Conservation (phyloP, 2,113 vertebrate genomes). For the Junco hyemalis region DNA sequence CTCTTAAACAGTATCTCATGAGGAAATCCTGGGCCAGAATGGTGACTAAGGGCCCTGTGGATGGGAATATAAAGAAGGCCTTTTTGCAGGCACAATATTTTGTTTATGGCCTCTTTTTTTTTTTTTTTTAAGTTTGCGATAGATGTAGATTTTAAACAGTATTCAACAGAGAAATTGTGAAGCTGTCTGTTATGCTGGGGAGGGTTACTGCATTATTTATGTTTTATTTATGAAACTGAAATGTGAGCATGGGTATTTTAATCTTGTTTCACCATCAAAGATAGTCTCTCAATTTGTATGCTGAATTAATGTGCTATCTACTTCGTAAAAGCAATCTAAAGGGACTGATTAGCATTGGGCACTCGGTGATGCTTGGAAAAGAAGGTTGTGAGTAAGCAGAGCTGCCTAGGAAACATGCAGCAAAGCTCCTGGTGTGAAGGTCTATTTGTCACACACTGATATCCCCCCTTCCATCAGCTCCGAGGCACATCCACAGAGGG, state of each 20-base stretch:
- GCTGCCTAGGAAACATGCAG: constrained; percentile 9
- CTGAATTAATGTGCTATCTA: constrained; percentile 62
- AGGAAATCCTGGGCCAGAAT: constrained; percentile 61
- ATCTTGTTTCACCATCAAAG: constrained; percentile 55
- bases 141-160: constrained; percentile 60
- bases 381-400: constrained; percentile 35
- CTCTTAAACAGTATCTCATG: constrained; percentile 68
- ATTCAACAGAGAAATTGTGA: constrained; percentile 36
- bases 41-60: constrained; percentile 46
- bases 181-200: constrained; percentile 27
- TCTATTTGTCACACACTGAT: not conserved
- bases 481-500: not conserved
- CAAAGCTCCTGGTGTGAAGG: constrained; percentile 9
- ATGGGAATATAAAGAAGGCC: constrained; percentile 38
- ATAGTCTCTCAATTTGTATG: constrained; percentile 64
- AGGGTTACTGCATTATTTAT: constrained; percentile 62
- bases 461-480: not conserved
- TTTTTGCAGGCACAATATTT: constrained; percentile 59
- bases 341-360: constrained; percentile 52
- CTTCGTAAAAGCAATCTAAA: constrained; percentile 35
- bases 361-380: constrained; percentile 27
- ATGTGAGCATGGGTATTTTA: constrained; percentile 56
- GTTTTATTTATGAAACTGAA: constrained; percentile 66
- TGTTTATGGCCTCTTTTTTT: constrained; percentile 46
- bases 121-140: not conserved